Base-by-base conservation (phyloP, 2,113 vertebrate genomes). In the Myotis yumanensis region DNA sequence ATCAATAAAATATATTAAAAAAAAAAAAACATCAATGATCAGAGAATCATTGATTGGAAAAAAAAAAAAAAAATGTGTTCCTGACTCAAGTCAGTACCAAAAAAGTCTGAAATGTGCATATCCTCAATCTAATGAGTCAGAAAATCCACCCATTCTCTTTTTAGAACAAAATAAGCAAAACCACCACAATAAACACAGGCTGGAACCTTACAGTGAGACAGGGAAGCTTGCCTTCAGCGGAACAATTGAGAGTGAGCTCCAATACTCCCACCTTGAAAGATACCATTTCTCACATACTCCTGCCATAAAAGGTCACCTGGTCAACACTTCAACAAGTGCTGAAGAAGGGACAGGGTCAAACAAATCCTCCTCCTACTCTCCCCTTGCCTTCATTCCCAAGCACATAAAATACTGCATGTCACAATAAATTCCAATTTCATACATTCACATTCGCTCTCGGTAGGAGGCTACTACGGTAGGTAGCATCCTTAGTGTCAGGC, bases 331-430 rank as follows among this genome's bases (percentile, higher is more conserved):
- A 95, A 71, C 88, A 97, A 97, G 97, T 92, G 91, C 64, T 96
- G 81, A 96, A 97, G 97, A 96, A 96, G 83, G 97, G 89, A 97
- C 94, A 97, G 77, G 95, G 86, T 81, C 75, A 97, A 95, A 96
- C 75, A 95, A 98, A 93, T 92, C n/a, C 68, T 20, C 76, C 12
- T 85, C 59, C 73, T 82, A 28, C 32, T 71, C 28, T 43, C 37
- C 32, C 17, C n/a, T 62, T 73, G 46, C 43, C 80, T 93, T 64
- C 48, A 62, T 46, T 69, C 86, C 81, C 71, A 85, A 80, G 40
- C 48, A 87, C n/a, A 30, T 59, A 32, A 86, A 93, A 84, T 1
- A 51, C n/a, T 7, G 11, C 52, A 9, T 20, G 62, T 40, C 68
- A 73, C 37, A 37, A 10, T 22, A 37, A 57, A 35, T n/a, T 88